phyloP scores from a whole-genome alignment of 2,888 invertebrate genomes.

The Heliconius aoede region DNA sequence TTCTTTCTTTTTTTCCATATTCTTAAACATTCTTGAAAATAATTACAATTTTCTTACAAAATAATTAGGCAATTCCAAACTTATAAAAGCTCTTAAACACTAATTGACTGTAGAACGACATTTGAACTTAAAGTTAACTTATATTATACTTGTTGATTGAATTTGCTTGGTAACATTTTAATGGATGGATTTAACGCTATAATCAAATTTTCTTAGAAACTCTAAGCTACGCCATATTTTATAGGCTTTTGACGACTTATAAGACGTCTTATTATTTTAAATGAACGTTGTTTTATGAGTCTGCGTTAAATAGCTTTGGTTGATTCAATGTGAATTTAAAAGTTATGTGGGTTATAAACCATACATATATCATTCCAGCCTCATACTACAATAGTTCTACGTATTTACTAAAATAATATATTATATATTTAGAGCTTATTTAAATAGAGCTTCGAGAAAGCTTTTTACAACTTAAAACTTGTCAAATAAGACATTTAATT shows the following conservation, averaged over 20 bases:
- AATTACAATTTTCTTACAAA: not conserved
- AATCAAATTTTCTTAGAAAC: not conserved
- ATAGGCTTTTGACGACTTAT: slow-evolving; percentile 10
- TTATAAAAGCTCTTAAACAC: not conserved
- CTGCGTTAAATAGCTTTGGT: not conserved
- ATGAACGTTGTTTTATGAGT: not conserved
- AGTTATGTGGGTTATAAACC: no score
- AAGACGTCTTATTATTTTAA: not conserved
- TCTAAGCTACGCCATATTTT: not conserved
- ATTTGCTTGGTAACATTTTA: slow-evolving; percentile 16
- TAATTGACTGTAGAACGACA: slow-evolving; percentile 22
- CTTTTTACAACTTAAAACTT: not conserved
- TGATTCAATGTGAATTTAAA: no score
- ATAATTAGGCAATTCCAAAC: slow-evolving; percentile 7
- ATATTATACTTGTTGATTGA: slow-evolving; percentile 19
- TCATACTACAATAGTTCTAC: not conserved
- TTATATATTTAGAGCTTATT: not conserved
- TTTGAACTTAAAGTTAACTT: slow-evolving; percentile 7
- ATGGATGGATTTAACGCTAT: slow-evolving; percentile 12
- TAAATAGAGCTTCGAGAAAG: not conserved
- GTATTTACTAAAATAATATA: not conserved
- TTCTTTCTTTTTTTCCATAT: no score
- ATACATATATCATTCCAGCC: not conserved
- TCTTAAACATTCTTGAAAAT: not conserved
- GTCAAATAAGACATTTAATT: not conserved